phyloP scores from a whole-genome alignment of 2,888 invertebrate genomes.

The Acleris laterana region DNA sequence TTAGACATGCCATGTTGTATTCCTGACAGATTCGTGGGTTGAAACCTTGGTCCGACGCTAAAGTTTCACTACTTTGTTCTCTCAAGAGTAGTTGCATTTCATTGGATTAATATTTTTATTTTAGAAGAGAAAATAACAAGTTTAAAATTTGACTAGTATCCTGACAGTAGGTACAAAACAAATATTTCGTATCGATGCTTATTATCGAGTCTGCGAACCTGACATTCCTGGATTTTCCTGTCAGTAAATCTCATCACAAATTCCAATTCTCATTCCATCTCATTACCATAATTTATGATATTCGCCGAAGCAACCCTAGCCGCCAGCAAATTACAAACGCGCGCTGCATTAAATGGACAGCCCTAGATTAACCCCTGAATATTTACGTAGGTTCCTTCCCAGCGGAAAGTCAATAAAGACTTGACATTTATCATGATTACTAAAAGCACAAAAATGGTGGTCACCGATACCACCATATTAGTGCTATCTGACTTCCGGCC shows the following conservation, averaged over 20 bases:
- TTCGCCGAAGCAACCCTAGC: slow-evolving; percentile 15
- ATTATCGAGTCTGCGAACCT: too few relatives aligned
- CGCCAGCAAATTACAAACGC: slow-evolving; percentile 56
- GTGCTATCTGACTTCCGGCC: too few relatives aligned
- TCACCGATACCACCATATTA: too few relatives aligned
- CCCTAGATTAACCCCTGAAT: slow-evolving; percentile 48
- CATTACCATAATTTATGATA: slow-evolving; percentile 20
- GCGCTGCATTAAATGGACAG: slow-evolving; percentile 51
- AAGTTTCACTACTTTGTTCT: background rate
- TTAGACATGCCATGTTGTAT: slow-evolving; percentile 7
- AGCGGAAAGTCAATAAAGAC: too few relatives aligned
- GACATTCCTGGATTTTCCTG: background rate
- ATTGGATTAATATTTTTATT: too few relatives aligned
- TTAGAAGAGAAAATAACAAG: too few relatives aligned
- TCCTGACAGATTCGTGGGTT: slow-evolving; percentile 2
- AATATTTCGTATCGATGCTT: too few relatives aligned
- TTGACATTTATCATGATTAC: too few relatives aligned
- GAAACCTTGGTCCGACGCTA: slow-evolving; percentile 6
- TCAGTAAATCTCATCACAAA: slow-evolving; percentile 8
- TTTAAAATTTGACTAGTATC: too few relatives aligned
- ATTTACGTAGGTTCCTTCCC: slow-evolving; percentile 44
- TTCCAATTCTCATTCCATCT: background rate
- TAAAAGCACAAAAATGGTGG: too few relatives aligned
- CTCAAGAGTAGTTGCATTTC: too few relatives aligned
- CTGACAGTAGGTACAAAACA: too few relatives aligned